These are phyloP conservation scores for Sebastes iracundus DNA, from an alignment of 2,797 vertebrate species.

Conservation along the genomic window DNA sequence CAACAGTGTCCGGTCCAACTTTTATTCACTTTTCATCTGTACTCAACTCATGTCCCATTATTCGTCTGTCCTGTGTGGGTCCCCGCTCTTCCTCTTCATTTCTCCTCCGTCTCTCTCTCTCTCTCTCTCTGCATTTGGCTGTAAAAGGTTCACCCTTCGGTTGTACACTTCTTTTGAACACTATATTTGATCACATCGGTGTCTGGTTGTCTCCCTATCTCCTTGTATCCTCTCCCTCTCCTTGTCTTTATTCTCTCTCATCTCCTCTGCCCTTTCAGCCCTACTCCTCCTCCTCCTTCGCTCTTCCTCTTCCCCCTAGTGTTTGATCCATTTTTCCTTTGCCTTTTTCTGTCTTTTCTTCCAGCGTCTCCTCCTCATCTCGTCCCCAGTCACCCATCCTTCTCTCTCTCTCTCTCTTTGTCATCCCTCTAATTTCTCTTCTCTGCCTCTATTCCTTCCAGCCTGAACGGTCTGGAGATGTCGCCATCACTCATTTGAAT, in stretches of 20 bases:
- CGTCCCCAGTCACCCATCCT: conserved; percentile 8
- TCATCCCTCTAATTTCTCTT: conserved; percentile 25
- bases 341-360: not conserved
- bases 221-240: conserved; percentile 51
- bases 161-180: conserved; percentile 48
- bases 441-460: not conserved
- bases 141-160: not conserved
- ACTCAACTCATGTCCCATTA: too few species aligned
- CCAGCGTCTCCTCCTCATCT: not conserved
- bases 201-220: conserved; percentile 48
- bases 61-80: too few species aligned
- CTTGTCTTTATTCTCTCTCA: conserved; percentile 44
- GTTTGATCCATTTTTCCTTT: conserved; percentile 7
- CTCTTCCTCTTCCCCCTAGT: not conserved
- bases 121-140: too few species aligned
- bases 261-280: conserved; percentile 39
- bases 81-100: too few species aligned
- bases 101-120: too few species aligned
- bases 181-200: conserved; percentile 64
- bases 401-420: conserved; percentile 4
- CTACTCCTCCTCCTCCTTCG: not conserved
- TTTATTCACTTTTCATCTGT: too few species aligned
- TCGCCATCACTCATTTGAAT: conserved; percentile 42
- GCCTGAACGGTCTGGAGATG: conserved; percentile 8
- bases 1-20: too few species aligned